A percentile compares a stretch with the other conserved stretches of the same genome.
These are phyloP conservation scores for Schlechtendalia chinensis DNA, from an alignment of 1,140 invertebrate genomes.

Conservation along the genomic window DNA sequence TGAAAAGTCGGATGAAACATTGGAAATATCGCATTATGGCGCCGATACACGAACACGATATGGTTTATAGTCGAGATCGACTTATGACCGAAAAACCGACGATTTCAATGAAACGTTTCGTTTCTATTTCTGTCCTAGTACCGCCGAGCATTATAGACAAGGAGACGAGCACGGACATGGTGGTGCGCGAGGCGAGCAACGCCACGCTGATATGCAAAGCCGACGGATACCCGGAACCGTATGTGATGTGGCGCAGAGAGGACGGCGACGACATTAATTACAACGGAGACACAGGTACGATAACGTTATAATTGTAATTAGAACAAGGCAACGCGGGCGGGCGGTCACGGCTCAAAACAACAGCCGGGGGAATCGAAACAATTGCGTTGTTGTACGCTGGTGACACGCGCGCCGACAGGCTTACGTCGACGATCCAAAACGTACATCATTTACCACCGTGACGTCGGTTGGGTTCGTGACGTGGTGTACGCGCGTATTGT, in stretches of 20 bases:
- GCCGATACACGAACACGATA: no score
- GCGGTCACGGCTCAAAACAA: no score
- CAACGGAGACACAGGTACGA: conserved; percentile 76
- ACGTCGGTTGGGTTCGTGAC: no score
- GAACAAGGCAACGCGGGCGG: neutral
- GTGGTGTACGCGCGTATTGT: no score
- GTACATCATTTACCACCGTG: no score
- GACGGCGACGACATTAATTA: conserved; percentile 84
- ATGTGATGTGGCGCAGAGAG: conserved; percentile 87
- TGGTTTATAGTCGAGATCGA: no score
- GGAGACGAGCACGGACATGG: conserved; percentile 84
- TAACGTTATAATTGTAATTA: neutral
- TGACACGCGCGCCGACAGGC: no score
- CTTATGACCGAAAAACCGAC: no score
- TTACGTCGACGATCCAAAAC: no score
- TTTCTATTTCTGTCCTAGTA: conserved; percentile 60
- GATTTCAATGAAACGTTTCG: no score
- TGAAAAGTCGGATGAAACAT: no score
- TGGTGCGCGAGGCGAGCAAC: conserved; percentile 85
- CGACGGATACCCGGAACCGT: conserved; percentile 83
- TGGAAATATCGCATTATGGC: no score
- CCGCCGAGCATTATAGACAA: conserved; percentile 81
- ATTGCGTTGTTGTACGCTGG: neutral
- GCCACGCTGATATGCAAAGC: conserved; percentile 84
- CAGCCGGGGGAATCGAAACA: neutral